Conservation (phyloP, 2,888 invertebrate species). For the Eupsilia transversa region DNA sequence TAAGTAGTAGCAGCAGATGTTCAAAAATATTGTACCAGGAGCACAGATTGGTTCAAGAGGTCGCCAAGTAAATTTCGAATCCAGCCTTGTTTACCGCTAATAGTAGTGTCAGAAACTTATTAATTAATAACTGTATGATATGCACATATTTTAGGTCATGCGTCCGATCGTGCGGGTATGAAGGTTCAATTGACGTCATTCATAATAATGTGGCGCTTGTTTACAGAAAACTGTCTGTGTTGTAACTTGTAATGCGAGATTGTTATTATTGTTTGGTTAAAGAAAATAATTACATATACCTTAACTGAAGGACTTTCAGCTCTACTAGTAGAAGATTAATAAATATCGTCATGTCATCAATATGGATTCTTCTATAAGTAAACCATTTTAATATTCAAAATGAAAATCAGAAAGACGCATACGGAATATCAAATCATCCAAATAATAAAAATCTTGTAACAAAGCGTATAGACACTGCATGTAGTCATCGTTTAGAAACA, state of each 20-base stretch:
- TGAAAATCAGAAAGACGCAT: conserved; percentile 7
- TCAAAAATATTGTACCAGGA: conserved; percentile 22
- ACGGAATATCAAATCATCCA: conserved; percentile 19
- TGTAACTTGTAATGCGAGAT: conserved; percentile 62
- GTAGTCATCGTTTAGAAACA: conserved; percentile 23
- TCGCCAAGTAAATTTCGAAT: conserved; percentile 17
- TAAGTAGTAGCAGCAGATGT: background rate
- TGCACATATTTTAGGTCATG: conserved; percentile 57
- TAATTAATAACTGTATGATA: conserved; percentile 49
- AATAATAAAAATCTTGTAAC: conserved; percentile 17
- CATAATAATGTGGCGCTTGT: conserved; percentile 73
- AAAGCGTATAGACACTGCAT: conserved; percentile 18
- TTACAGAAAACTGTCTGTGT: conserved; percentile 61
- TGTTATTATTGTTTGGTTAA: conserved; percentile 40
- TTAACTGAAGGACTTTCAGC: background rate
- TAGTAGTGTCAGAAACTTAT: conserved; percentile 56
- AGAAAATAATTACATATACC: conserved; percentile 1
- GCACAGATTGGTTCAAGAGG: conserved; percentile 4
- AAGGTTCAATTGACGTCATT: conserved; percentile 65
- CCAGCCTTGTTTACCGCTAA: conserved; percentile 40
- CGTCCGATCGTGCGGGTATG: conserved; percentile 46
- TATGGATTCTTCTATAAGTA: background rate
- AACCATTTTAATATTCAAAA: conserved; percentile 27
- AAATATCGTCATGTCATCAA: background rate
- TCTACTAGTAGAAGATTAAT: background rate